Evolutionary conservation across 2,797 vertebrate species (phyloP).

Genomic region (Smutsia temminckii): DNA sequence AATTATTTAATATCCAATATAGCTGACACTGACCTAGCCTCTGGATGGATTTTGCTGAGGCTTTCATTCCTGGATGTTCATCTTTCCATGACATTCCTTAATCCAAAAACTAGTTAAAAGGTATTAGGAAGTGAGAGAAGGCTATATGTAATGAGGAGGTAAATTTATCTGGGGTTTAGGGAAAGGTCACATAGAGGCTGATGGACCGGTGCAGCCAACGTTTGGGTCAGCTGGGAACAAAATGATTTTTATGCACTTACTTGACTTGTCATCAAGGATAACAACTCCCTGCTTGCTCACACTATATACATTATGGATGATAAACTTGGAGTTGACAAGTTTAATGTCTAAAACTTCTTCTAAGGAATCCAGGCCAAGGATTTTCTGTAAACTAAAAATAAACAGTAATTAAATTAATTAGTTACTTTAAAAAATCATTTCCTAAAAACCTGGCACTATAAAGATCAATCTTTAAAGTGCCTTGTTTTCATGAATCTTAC

Average conservation of each 20-base stretch:
- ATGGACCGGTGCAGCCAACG: not conserved
- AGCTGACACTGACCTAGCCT: not conserved
- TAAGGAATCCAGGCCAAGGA: constrained; percentile 91
- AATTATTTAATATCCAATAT: not conserved
- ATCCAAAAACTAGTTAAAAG: constrained; percentile 29
- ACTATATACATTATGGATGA: constrained; percentile 93
- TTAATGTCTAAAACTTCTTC: constrained; percentile 91
- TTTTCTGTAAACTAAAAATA: constrained; percentile 89
- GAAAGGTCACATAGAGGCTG: not conserved
- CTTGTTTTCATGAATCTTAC: not conserved
- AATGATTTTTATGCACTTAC: constrained; percentile 82
- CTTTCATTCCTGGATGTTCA: not conserved
- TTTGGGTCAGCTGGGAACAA: not conserved
- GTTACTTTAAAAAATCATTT: not conserved
- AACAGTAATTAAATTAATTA: not conserved
- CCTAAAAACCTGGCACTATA: not conserved
- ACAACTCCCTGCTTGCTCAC: constrained; percentile 94
- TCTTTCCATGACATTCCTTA: not conserved
- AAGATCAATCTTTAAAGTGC: not conserved
- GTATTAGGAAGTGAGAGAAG: not conserved
- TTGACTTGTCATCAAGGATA: constrained; percentile 92
- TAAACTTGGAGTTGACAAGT: constrained; percentile 90
- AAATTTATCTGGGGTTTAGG: not conserved
- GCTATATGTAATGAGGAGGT: not conserved
- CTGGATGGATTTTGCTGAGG: not conserved